Percentiles rank a stretch among this genome's conserved stretches.
phyloP scores from a whole-genome alignment of 2,113 vertebrate species.

The Saccopteryx leptura region DNA sequence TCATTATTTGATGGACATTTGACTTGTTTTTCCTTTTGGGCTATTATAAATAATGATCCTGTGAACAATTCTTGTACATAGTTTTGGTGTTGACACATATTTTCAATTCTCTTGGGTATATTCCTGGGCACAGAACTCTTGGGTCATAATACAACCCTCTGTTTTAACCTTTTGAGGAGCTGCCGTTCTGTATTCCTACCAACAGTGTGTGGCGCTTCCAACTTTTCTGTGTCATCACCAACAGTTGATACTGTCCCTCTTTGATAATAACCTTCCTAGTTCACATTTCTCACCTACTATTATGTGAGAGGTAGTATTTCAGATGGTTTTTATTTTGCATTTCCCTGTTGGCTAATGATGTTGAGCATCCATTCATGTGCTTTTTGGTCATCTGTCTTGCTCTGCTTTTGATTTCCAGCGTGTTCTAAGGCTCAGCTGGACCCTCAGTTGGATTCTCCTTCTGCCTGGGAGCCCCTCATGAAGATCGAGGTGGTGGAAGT shows the following conservation, averaged over 20 bases:
- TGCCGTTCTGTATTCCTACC: not conserved
- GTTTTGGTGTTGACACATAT: not conserved
- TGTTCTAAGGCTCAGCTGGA: not conserved
- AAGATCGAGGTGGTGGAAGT: constrained; percentile 76
- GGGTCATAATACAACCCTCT: not conserved
- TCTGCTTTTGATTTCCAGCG: constrained; percentile 59
- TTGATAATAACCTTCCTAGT: not conserved
- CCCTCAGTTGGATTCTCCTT: not conserved
- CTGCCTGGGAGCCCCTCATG: constrained; percentile 35
- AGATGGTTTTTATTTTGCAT: not conserved
- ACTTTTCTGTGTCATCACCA: not conserved
- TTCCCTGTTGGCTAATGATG: not conserved
- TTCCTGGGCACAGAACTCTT: accelerated
- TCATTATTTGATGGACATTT: not conserved
- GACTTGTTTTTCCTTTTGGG: too few relatives aligned
- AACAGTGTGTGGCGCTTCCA: not conserved
- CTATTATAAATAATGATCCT: not conserved
- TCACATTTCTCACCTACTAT: not conserved
- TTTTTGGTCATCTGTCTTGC: not conserved
- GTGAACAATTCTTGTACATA: not conserved
- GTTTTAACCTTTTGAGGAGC: not conserved
- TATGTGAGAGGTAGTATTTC: not conserved
- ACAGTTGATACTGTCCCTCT: not conserved
- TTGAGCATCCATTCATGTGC: not conserved
- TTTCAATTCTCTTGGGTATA: not conserved